A percentile compares a stretch with the other conserved stretches of the same genome.
Conservation (phyloP, 92 coral and sea anemone species). For the Epizoanthus rinbou region DNA sequence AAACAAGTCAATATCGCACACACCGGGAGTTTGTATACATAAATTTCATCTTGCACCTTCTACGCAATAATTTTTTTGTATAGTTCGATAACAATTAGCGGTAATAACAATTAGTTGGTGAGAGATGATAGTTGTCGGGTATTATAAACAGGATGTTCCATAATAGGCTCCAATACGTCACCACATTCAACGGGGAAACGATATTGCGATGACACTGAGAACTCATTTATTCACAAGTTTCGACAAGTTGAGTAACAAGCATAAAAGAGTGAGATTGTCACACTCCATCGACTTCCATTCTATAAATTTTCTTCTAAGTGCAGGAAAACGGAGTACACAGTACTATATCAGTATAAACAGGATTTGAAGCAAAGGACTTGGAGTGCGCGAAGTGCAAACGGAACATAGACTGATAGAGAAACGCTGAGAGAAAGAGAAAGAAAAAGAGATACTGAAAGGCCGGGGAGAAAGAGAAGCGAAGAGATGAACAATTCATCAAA, state of each 20-base stretch:
- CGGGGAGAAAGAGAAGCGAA: neutral
- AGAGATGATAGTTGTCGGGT: neutral
- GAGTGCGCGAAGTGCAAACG: too few species aligned
- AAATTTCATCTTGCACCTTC: neutral
- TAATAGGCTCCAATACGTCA: neutral
- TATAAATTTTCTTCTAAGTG: neutral
- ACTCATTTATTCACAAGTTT: neutral
- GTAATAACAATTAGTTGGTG: neutral
- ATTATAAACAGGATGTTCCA: neutral
- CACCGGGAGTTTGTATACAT: neutral
- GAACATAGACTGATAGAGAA: neutral
- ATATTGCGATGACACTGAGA: neutral
- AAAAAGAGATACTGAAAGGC: neutral
- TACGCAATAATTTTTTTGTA: neutral
- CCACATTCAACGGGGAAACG: neutral
- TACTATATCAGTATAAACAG: too few species aligned
- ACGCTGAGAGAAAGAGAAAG: neutral
- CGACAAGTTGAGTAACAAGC: neutral
- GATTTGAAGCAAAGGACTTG: neutral
- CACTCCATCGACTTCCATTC: neutral
- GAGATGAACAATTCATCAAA: constrained; percentile 15
- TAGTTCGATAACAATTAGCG: neutral
- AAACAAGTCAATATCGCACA: neutral
- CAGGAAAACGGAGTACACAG: too few species aligned
- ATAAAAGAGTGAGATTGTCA: neutral